phyloP scores from a whole-genome alignment of 2,797 vertebrate species.

The Adrianichthys oophorus region DNA sequence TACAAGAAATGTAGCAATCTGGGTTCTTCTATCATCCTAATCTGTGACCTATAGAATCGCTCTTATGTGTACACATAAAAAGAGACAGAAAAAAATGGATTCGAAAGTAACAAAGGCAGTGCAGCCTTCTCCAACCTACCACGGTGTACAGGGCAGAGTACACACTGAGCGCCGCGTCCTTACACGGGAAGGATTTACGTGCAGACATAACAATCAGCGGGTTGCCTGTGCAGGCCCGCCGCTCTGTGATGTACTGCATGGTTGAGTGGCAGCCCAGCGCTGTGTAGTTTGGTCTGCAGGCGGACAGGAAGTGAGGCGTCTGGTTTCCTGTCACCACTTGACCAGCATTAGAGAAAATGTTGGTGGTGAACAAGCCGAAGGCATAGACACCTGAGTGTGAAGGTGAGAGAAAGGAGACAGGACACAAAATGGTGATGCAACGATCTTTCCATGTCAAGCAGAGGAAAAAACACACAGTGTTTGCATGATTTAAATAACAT shows the following conservation, averaged over 20 bases:
- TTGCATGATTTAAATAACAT: not conserved
- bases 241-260: slow-evolving; percentile 85
- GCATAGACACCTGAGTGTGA: slow-evolving; percentile 83
- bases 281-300: slow-evolving; percentile 91
- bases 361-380: slow-evolving; percentile 90
- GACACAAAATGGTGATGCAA: no score
- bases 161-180: slow-evolving; percentile 87
- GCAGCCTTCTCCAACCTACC: slow-evolving; percentile 65
- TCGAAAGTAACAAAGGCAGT: not conserved
- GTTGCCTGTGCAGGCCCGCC: slow-evolving; percentile 83
- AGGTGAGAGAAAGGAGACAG: not conserved
- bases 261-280: slow-evolving; percentile 85
- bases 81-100: not conserved
- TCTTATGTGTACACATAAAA: no score
- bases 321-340: slow-evolving; percentile 93
- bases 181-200: slow-evolving; percentile 89
- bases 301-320: slow-evolving; percentile 89
- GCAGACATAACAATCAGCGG: slow-evolving; percentile 82
- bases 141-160: slow-evolving; percentile 87
- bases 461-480: not conserved
- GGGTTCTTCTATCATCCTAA: no score
- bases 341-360: slow-evolving; percentile 89
- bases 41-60: not conserved
- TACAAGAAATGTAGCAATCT: no score
- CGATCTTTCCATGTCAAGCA: no score